phyloP scores from a whole-genome alignment of 2,888 invertebrate genomes.

The Pristionchus fissidentatus region DNA sequence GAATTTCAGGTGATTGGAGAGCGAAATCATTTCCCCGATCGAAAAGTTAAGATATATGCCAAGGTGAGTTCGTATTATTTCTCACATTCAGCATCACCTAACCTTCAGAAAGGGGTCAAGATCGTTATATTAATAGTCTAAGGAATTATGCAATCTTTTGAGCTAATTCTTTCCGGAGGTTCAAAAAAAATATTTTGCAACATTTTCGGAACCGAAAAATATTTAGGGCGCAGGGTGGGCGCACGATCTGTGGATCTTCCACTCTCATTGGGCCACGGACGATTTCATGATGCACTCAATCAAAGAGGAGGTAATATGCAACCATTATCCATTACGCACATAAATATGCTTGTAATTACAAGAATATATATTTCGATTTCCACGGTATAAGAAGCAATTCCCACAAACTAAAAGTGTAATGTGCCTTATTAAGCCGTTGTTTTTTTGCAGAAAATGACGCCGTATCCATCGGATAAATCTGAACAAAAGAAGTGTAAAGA shows the following conservation, averaged over 20 bases:
- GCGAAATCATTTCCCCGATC: neutral
- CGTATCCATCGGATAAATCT: neutral
- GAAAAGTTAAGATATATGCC: neutral
- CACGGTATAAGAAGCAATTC: too few species aligned
- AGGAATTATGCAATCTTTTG: too few species aligned
- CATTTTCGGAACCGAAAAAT: too few species aligned
- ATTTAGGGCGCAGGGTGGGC: neutral
- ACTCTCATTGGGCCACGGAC: neutral
- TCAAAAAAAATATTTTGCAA: too few species aligned
- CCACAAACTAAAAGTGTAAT: too few species aligned
- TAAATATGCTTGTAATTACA: too few species aligned
- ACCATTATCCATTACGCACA: too few species aligned
- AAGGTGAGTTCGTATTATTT: too few species aligned
- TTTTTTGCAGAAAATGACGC: neutral
- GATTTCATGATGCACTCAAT: conserved; percentile 10
- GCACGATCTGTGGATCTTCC: neutral
- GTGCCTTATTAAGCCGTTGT: too few species aligned
- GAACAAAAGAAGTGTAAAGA: neutral
- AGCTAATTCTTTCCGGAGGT: too few species aligned
- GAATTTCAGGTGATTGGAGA: neutral
- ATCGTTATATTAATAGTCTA: neutral
- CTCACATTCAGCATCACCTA: neutral
- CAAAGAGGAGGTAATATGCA: conserved; percentile 2
- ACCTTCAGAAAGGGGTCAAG: neutral
- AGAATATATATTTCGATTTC: too few species aligned